phyloP scores from a whole-genome alignment of 2,888 invertebrate genomes.

The Eremobia ochroleuca region DNA sequence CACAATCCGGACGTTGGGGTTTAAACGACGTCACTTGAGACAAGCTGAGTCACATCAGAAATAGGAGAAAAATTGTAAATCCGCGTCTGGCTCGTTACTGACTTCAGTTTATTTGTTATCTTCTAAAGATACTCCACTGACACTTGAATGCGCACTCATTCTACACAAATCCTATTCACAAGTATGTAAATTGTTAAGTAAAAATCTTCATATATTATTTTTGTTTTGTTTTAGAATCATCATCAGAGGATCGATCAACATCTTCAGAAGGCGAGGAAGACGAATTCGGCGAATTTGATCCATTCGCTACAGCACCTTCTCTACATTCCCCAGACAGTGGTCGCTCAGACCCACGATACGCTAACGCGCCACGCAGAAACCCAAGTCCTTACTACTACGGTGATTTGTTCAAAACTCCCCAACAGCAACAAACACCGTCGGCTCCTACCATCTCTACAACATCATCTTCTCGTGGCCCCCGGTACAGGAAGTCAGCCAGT shows the following conservation, averaged over 20 bases:
- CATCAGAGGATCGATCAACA: slow-evolving; percentile 87
- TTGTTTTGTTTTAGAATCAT: slow-evolving; percentile 84
- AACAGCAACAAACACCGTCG: slow-evolving; percentile 87
- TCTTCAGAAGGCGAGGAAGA: slow-evolving; percentile 92
- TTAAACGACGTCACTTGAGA: slow-evolving; percentile 80
- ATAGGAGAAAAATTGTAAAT: slow-evolving; percentile 71
- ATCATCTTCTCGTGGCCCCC: slow-evolving; percentile 88
- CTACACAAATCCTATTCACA: not conserved
- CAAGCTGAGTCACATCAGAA: slow-evolving; percentile 78
- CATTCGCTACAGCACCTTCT: slow-evolving; percentile 90
- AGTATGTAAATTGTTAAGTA: not conserved
- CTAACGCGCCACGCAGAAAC: slow-evolving; percentile 92
- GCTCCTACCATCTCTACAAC: slow-evolving; percentile 86
- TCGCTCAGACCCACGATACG: slow-evolving; percentile 90
- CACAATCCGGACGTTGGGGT: slow-evolving; percentile 76
- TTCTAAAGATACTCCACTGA: slow-evolving; percentile 49
- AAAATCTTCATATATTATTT: slow-evolving; percentile 2
- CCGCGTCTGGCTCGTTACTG: slow-evolving; percentile 77
- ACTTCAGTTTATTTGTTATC: slow-evolving; percentile 69
- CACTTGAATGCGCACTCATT: slow-evolving; percentile 17
- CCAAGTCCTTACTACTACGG: slow-evolving; percentile 96
- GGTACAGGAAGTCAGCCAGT: slow-evolving; percentile 94
- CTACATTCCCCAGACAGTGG: slow-evolving; percentile 94
- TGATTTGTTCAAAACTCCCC: slow-evolving; percentile 92
- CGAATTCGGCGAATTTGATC: slow-evolving; percentile 90